Evolutionary conservation across 2,797 vertebrate species (phyloP).

Genomic region (Sternarchorhynchus goeldii): DNA sequence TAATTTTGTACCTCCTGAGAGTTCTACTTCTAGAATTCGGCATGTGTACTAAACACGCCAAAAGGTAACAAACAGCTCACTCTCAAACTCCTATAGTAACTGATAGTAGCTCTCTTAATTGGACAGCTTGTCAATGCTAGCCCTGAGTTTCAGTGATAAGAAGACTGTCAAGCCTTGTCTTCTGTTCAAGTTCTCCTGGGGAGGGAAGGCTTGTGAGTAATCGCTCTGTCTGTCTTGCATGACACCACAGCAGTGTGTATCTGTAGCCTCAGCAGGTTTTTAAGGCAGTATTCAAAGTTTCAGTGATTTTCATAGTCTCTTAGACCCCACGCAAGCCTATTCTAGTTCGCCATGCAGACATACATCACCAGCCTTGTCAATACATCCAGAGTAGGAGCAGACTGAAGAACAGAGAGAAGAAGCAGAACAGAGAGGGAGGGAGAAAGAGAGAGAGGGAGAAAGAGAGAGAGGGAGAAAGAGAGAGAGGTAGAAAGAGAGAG

Average conservation of each 20-base stretch:
- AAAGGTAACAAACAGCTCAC: not conserved
- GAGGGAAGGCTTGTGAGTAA: constrained; percentile 26
- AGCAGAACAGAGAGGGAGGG: constrained; percentile 37
- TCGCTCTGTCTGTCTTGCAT: constrained; percentile 13
- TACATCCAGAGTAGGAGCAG: constrained; percentile 21
- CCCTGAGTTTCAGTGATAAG: constrained; percentile 11
- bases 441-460: constrained; percentile 24
- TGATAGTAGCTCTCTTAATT: constrained; percentile 24
- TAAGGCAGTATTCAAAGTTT: constrained; percentile 49
- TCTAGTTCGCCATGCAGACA: constrained; percentile 32
- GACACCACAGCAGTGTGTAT: constrained; percentile 1
- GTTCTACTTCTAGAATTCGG: not conserved
- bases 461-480: constrained; percentile 28
- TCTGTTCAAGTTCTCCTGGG: constrained; percentile 18
- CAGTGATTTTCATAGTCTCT: constrained; percentile 48
- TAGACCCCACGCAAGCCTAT: constrained; percentile 44
- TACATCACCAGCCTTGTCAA: constrained; percentile 37
- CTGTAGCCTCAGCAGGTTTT: constrained; percentile 47
- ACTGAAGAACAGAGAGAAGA: not conserved
- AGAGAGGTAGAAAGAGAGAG: constrained; percentile 39
- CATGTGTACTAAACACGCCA: not conserved
- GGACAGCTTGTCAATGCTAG: constrained; percentile 26
- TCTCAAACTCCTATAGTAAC: not conserved
- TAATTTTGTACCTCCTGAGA: not conserved
- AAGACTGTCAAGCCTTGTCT: constrained; percentile 14